These are phyloP conservation scores for Parauchenoglanis punctatus DNA, from an alignment of 2,797 vertebrate genomes.

Conservation along the genomic window DNA sequence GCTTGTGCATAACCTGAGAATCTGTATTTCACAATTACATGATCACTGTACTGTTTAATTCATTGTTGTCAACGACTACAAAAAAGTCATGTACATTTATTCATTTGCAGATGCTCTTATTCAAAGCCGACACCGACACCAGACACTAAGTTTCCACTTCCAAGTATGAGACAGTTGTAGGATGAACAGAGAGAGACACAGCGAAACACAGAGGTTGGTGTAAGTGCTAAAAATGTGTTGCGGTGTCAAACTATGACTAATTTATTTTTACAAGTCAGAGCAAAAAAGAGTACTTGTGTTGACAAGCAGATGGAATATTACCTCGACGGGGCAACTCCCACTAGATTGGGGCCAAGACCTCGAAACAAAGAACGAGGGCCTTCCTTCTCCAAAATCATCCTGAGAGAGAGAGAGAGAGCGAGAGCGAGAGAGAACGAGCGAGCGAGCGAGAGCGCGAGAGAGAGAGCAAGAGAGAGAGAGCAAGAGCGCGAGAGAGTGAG, in stretches of 20 bases:
- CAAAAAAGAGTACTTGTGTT: background rate
- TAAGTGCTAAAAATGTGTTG: background rate
- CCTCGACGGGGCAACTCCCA: constrained; percentile 98
- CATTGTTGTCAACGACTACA: background rate
- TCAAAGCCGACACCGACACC: background rate
- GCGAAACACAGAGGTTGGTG: background rate
- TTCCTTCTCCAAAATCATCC: constrained; percentile 94
- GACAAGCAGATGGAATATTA: constrained; percentile 54
- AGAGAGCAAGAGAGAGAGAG: too few relatives aligned
- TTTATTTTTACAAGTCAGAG: background rate
- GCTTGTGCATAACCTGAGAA: background rate
- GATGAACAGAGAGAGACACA: background rate
- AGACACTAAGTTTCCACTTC: background rate
- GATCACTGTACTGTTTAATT: background rate
- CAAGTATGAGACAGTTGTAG: background rate
- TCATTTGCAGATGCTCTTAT: background rate
- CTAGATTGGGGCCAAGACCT: constrained; percentile 94
- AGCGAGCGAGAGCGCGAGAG: too few relatives aligned
- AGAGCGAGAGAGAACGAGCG: background rate
- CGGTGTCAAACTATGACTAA: background rate
- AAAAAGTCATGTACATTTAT: background rate
- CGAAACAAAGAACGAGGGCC: constrained; percentile 96
- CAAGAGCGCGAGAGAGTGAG: too few relatives aligned
- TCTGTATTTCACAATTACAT: background rate
- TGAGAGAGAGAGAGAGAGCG: constrained; percentile 61